Evolutionary conservation across 2,113 vertebrate species (phyloP).

Genomic region (Leptosomus discolor): DNA sequence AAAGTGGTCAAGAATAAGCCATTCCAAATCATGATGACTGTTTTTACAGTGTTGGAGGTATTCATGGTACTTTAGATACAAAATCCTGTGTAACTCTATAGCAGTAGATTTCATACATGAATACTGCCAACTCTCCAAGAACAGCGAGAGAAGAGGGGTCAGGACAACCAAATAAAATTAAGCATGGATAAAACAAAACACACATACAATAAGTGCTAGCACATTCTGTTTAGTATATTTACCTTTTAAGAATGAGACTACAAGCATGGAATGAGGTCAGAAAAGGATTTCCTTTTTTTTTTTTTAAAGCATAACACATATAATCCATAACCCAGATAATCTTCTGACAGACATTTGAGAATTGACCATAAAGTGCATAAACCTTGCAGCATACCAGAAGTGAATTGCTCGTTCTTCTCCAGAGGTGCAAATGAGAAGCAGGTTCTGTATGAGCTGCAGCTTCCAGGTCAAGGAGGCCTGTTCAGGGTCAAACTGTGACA

Average conservation of each 20-base stretch:
- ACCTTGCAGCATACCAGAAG: not conserved
- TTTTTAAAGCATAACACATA: not conserved
- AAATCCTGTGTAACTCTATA: not conserved
- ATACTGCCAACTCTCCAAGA: not conserved
- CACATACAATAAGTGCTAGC: not conserved
- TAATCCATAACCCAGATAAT: constrained; percentile 9
- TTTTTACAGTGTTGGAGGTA: not conserved
- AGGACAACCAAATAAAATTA: not conserved
- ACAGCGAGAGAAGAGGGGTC: not conserved
- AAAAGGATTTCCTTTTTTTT: not conserved
- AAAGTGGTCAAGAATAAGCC: not conserved
- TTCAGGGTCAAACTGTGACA: not conserved
- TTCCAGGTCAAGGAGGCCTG: not conserved
- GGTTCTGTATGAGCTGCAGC: not conserved
- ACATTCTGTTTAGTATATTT: not conserved
- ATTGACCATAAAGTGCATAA: not conserved
- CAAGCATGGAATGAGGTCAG: not conserved
- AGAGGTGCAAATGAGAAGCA: not conserved
- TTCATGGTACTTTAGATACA: not conserved
- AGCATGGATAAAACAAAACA: not conserved
- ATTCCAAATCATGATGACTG: not conserved
- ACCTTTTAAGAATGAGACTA: not conserved
- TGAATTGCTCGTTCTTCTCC: not conserved
- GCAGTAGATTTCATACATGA: not conserved
- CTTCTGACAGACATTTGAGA: constrained; percentile 7